Base-by-base conservation (phyloP, 2,888 invertebrate genomes). In the Stictocephala bisonia region DNA sequence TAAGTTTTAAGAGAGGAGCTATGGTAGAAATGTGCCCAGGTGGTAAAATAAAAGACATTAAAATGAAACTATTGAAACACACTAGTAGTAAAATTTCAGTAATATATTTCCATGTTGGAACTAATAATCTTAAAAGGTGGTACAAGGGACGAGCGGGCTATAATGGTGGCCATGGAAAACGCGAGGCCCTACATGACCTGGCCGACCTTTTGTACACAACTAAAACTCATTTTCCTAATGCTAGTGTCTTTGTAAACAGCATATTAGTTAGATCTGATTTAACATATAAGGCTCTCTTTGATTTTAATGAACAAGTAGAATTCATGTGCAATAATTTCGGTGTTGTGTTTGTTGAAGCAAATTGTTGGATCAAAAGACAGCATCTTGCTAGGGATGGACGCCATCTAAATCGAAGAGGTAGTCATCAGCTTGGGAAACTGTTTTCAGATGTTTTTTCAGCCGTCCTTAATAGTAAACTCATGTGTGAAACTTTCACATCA, bases 201-300 rank as follows among this genome's bases (percentile, higher is more conserved):
- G 53, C 53, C 26, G 53, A 53, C 53, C 26, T 53, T 4, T n/a
- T 53, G 26, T 53, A 13, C n/a, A 53, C 53, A 24, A 26, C 53
- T 2, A 24, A n/a, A 53, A 26, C 53, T 26, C 53, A 26, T 26
- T 53, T 53, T 13, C 53, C 53, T 11, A 24, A 53, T 53, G n/a
- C 26, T n/a, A 22, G 3, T 24, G 53, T 53, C 11, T 26, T 53
- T 26, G 53, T 53, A 3, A 53, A 53, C n/a, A 26, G 11, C n/a
- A n/a, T n/a, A n/a, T n/a, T n/a, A n/a, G n/a, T n/a, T n/a, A n/a
- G n/a, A n/a, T n/a, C n/a, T n/a, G 48, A 48, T 18, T 7, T 48
- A 3, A 48, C 48, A n/a, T 18, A n/a, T 18, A 48, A 2, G 11
- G 48, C 48, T 48, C 48, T 48, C 20, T n/a, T 18, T 48, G 11